These are phyloP conservation scores for Volucella inflata DNA, from an alignment of 2,888 invertebrate species.

Conservation along the genomic window DNA sequence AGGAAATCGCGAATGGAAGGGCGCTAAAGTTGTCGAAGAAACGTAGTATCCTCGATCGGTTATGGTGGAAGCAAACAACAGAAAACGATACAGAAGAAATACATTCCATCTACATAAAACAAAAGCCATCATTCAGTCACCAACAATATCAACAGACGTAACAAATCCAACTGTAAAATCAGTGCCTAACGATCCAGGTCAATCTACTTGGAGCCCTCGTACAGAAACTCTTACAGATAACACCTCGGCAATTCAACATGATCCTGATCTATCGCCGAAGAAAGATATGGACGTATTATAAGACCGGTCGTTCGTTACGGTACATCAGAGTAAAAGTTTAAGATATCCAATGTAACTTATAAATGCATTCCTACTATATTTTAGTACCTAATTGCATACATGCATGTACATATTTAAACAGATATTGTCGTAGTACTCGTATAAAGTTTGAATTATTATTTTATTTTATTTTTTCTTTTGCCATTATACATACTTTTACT, in stretches of 20 bases:
- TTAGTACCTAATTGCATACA: too few relatives aligned
- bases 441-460: too few relatives aligned
- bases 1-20: conserved; percentile 42
- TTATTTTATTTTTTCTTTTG: too few relatives aligned
- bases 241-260: not conserved
- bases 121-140: conserved; percentile 9
- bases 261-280: not conserved
- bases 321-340: not conserved
- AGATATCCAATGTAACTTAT: too few relatives aligned
- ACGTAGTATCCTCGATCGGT: conserved; percentile 48
- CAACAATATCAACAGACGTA: not conserved
- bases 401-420: too few relatives aligned
- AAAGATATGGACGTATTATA: conserved; percentile 5
- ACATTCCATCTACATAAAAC: conserved; percentile 17
- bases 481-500: too few relatives aligned
- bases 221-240: too few relatives aligned
- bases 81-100: conserved; percentile 52
- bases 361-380: too few relatives aligned
- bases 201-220: too few relatives aligned
- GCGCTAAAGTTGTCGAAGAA: conserved; percentile 32
- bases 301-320: conserved; percentile 5
- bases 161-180: not conserved
- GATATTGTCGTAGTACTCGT: too few relatives aligned
- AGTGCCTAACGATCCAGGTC: not conserved
- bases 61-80: conserved; percentile 41